Conservation (phyloP, 2,888 invertebrate species). For the Rhimphoctona megacephalus region DNA sequence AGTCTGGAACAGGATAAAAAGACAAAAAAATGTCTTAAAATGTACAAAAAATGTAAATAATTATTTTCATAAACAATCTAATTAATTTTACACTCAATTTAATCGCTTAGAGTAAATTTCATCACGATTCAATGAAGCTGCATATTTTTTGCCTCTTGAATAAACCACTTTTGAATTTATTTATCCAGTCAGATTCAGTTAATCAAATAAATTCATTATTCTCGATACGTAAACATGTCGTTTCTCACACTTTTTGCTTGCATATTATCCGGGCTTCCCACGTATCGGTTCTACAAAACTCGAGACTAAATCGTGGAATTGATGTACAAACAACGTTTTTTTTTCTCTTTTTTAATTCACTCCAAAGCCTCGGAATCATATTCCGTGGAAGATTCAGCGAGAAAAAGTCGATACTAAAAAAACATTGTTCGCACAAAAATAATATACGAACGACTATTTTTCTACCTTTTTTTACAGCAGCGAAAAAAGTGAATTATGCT, state of each 20-base stretch:
- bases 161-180: background rate
- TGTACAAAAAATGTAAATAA: background rate
- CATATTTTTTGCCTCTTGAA: background rate
- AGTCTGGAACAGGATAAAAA: conserved; percentile 76
- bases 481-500: background rate
- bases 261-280: conserved; percentile 31
- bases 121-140: background rate
- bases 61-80: background rate
- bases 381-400: conserved; percentile 22
- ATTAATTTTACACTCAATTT: no score
- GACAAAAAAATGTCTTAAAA: background rate
- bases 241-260: conserved; percentile 34
- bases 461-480: background rate
- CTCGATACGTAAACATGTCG: conserved; percentile 18
- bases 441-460: conserved; percentile 5
- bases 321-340: background rate
- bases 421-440: conserved; percentile 31
- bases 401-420: conserved; percentile 33
- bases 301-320: conserved; percentile 43
- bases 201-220: conserved; percentile 38
- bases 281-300: conserved; percentile 34
- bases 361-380: conserved; percentile 27
- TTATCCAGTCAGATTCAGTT: background rate
- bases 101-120: background rate
- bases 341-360: conserved; percentile 25